Evolutionary conservation across 2,888 invertebrate species (phyloP), one percentile per base, ranked within the genome.

Genomic region (Autographa gamma): DNA sequence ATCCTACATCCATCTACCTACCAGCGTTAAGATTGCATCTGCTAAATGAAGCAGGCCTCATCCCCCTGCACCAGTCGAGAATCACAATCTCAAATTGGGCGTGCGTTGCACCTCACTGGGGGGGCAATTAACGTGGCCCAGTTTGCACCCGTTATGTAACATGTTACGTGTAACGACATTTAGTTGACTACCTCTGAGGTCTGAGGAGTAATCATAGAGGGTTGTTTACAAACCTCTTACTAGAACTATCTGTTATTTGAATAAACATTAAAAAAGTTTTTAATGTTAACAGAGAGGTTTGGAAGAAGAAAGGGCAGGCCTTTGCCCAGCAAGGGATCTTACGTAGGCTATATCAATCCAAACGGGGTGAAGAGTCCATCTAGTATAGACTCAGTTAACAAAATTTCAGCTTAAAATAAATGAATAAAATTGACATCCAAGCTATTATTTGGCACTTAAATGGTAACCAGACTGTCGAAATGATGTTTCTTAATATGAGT

Each of bases 41-140:
- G 25, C 66, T 79, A 67, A 64, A 60, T 74, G 43, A 54, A 63
- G 58, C 62, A 18, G 13, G 5, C 56, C 56, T 70, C 67, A 64
- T 14, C 52, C n/a, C 31, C 16, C 31, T 69, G 73, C 71, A 77
- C 60, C 70, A 56, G 56, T 48, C 25, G 68, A 64, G 69, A 63
- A 76, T 74, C 63, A 73, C 60, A 62, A 60, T 59, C 70, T 64
- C 60, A 77, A 82, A 83, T 83, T 82, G 72, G 77, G 71, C 68
- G 69, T 72, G 76, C 60, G 54, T 71, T 81, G 74, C 83, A 83
- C 62, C 68, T 71, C 71, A 38, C 73, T 67, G 69, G 69, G 64
- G 59, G 58, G 80, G 77, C 78, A 83, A 84, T 84, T 83, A 83
- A 80, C 78, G 76, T 77, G 83, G 64, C 84, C 82, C 59, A 82